Evolutionary conservation across 2,113 vertebrate species (phyloP), one percentile per base, ranked within the genome.

Genomic region (Fulica atra): DNA sequence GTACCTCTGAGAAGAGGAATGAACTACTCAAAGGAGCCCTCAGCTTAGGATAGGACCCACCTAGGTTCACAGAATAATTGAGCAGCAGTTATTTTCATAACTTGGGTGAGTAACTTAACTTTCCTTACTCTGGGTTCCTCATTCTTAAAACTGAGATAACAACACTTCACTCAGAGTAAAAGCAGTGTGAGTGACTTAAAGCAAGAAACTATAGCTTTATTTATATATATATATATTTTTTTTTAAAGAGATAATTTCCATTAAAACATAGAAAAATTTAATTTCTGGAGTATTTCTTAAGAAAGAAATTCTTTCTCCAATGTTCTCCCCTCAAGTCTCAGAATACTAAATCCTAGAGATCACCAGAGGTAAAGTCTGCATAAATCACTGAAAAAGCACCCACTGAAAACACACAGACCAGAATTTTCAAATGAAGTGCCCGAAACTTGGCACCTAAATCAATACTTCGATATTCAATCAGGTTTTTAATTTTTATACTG

Each of bases 191-290:
- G 13, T 28, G 19, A 13, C 53, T 53, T 66, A 63, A 63, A 66
- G 33, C 38, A 66, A 74, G 33, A 89, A 48, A 13, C 14, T 71
- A 46, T 46, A 46, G 44, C 44, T 46, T 46, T 46, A 46, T 46
- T 46, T 46, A 46, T 46, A 7, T 46, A n/a, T n/a, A n/a, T n/a
- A n/a, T n/a, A n/a, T n/a, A n/a, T 16, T 18, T 46, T 44, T 44
- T 46, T 56, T 70, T 68, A 6, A 8, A 51, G 76, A n/a, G 51
- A 60, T 65, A 12, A 9, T 31, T 38, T 54, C 26, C 31, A 72
- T 64, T 44, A 7, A 63, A 59, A 51, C 70, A 14, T 3, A 0
- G 6, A 59, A 35, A 71, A 46, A 48, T 9, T 40, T 53, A 0
- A 46, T 60, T 91, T 85, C 38, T 36, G 50, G 16, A 69, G 9